phyloP scores from a whole-genome alignment of 2,797 vertebrate genomes.

The Mallotus villosus region DNA sequence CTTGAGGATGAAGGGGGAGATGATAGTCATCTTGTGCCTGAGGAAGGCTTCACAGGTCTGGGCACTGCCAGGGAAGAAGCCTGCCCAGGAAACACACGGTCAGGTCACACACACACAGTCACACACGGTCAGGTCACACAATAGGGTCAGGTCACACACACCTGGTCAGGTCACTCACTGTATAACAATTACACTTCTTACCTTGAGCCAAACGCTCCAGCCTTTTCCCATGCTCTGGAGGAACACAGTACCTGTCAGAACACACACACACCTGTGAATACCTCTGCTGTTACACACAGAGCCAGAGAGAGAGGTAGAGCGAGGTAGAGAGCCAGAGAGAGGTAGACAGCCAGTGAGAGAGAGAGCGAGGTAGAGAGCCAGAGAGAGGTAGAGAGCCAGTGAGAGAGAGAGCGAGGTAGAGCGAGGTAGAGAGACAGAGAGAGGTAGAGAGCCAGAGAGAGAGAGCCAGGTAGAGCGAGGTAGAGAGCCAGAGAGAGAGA shows the following conservation, averaged over 20 bases:
- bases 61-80: slow-evolving; percentile 94
- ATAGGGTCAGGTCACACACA: no score
- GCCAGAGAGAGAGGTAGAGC: not conserved
- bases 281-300: not conserved
- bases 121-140: not conserved
- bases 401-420: not conserved
- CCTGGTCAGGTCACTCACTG: no score
- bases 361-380: not conserved
- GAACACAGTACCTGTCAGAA: slow-evolving; percentile 86
- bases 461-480: no score
- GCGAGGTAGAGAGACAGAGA: not conserved
- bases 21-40: slow-evolving; percentile 97
- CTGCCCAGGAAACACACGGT: slow-evolving; percentile 57
- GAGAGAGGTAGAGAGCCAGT: not conserved
- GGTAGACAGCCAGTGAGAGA: not conserved
- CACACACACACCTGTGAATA: slow-evolving; percentile 11
- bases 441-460: no score
- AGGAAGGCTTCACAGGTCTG: slow-evolving; percentile 97
- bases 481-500: no score
- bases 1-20: slow-evolving; percentile 94
- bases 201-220: slow-evolving; percentile 95
- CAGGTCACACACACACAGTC: not conserved
- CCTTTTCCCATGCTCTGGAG: slow-evolving; percentile 93
- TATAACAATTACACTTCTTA: slow-evolving; percentile 50
- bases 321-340: not conserved